Percentiles rank a stretch among this genome's conserved stretches.
These are phyloP conservation scores for Rachycentron canadum DNA, from an alignment of 2,797 vertebrate species.

Conservation along the genomic window DNA sequence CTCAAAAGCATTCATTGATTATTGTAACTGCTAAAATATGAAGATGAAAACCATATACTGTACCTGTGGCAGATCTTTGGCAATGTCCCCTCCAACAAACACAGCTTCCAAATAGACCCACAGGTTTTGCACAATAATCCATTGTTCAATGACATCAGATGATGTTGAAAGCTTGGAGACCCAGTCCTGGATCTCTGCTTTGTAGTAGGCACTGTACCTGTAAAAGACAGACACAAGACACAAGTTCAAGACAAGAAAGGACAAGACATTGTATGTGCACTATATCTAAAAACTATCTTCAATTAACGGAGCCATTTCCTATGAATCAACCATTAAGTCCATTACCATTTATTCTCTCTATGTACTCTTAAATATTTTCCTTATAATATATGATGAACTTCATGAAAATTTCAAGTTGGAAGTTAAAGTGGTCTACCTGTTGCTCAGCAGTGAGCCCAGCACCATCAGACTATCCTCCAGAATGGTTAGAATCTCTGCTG, in stretches of 20 bases:
- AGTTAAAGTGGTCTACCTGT: conserved; percentile 84
- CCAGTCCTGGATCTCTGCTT: conserved; percentile 93
- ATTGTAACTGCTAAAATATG: background rate
- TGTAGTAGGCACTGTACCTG: conserved; percentile 92
- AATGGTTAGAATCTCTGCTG: conserved; percentile 86
- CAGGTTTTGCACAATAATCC: conserved; percentile 93
- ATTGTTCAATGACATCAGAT: conserved; percentile 91
- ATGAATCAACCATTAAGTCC: background rate
- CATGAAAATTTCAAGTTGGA: background rate
- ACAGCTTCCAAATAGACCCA: conserved; percentile 96
- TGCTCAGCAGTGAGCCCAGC: conserved; percentile 90
- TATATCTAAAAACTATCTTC: background rate
- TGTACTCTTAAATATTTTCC: background rate
- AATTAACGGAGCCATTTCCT: background rate
- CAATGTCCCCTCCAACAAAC: conserved; percentile 94
- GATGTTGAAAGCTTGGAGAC: conserved; percentile 90
- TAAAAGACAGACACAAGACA: conserved; percentile 39
- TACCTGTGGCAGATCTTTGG: conserved; percentile 94
- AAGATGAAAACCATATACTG: background rate
- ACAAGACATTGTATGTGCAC: background rate
- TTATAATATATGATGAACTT: too few species aligned
- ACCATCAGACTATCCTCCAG: conserved; percentile 94
- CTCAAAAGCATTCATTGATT: background rate
- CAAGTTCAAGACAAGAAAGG: conserved; percentile 7
- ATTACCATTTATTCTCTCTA: background rate